phyloP scores from a whole-genome alignment of 2,888 invertebrate genomes.

The Chirona hameri region DNA sequence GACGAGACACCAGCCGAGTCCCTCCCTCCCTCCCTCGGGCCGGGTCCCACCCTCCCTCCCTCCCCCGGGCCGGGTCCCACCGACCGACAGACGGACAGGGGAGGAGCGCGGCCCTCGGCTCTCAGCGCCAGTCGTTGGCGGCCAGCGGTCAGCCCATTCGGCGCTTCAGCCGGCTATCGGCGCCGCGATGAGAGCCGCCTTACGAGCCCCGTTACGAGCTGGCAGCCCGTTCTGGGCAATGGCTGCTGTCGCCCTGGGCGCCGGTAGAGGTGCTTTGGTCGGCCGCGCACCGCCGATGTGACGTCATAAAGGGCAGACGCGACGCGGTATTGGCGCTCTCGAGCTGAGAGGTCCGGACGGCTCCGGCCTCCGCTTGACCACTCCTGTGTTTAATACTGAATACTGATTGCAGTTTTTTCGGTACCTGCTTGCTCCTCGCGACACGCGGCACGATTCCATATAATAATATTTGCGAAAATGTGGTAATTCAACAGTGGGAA shows the following conservation, averaged over 20 bases:
- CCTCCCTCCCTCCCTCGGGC: background rate
- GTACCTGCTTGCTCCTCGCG: too few species aligned
- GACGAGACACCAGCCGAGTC: too few species aligned
- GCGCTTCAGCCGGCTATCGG: background rate
- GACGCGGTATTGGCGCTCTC: background rate
- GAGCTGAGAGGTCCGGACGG: too few species aligned
- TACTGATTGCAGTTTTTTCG: too few species aligned
- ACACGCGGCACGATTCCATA: too few species aligned
- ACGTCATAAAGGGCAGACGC: background rate
- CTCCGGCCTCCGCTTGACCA: too few species aligned
- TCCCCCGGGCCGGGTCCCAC: background rate
- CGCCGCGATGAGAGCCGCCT: background rate
- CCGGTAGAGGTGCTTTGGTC: background rate
- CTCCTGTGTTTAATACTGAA: too few species aligned
- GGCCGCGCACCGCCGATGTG: background rate
- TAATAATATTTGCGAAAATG: too few species aligned
- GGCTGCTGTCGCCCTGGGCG: background rate
- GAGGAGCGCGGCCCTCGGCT: background rate
- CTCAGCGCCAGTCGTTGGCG: background rate
- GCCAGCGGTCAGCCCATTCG: background rate
- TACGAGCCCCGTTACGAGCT: constrained; percentile 4
- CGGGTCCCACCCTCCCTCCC: background rate
- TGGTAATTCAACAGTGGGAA: too few species aligned
- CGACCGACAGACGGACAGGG: background rate
- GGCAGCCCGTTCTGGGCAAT: background rate